Conservation (phyloP, 2,888 invertebrate genomes). For the Mesochorus sp. region DNA sequence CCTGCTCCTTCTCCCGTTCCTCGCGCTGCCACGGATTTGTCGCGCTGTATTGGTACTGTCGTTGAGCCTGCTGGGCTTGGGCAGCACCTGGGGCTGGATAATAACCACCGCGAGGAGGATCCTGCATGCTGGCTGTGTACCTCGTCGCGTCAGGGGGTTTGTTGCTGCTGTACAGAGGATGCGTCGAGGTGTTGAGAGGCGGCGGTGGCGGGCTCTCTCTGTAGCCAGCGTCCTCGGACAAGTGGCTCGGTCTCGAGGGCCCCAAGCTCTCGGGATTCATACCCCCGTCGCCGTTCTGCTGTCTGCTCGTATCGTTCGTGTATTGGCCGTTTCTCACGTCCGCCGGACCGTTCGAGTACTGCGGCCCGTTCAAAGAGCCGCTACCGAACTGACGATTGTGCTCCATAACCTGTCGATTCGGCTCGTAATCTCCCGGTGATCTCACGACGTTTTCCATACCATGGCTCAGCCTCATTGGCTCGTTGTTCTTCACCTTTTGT, state of each 20-base stretch:
- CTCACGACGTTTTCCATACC: constrained; percentile 53
- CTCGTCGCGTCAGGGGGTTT: constrained; percentile 77
- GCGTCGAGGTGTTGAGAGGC: constrained; percentile 87
- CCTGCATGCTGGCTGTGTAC: constrained; percentile 89
- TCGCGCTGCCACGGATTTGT: constrained; percentile 96
- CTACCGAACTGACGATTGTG: constrained; percentile 67
- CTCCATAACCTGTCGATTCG: constrained; percentile 68
- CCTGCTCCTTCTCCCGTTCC: constrained; percentile 92
- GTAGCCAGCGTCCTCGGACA: constrained; percentile 79
- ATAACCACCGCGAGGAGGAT: constrained; percentile 89
- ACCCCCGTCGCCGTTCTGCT: constrained; percentile 68
- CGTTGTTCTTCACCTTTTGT: constrained; percentile 71
- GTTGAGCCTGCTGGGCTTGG: constrained; percentile 8
- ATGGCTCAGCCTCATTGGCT: constrained; percentile 66
- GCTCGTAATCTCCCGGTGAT: constrained; percentile 63
- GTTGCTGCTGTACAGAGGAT: constrained; percentile 87
- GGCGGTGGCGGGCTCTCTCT: constrained; percentile 85
- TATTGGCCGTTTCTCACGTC: constrained; percentile 72
- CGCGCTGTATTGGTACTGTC: constrained; percentile 82
- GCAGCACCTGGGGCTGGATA: constrained; percentile 82
- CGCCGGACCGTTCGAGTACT: constrained; percentile 66
- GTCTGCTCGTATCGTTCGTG: constrained; percentile 66
- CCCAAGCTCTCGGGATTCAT: constrained; percentile 66
- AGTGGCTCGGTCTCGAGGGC: constrained; percentile 79
- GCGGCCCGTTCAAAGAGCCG: constrained; percentile 70